Base-by-base conservation (phyloP, 2,888 invertebrate genomes). In the Heliconius sara region DNA sequence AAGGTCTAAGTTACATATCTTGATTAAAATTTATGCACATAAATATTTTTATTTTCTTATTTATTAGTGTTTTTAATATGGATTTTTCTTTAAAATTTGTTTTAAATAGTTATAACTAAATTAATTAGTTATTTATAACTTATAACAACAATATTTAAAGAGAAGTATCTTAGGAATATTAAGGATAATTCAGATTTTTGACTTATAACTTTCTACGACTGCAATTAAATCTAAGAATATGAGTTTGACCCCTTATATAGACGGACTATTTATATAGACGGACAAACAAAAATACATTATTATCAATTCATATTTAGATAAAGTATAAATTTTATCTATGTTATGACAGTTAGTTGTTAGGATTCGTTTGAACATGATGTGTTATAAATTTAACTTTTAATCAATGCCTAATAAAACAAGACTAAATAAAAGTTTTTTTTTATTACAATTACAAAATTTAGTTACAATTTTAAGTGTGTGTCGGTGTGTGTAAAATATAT, bases 301-400 rank as follows among this genome's bases (percentile, higher is more conserved):
- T 27, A 77, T 72, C 34, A 34, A 70, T 77, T 65, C 22, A 71
- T 47, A 43, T 43, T 25, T 43, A 79, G 80, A 80, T 80, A 78
- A 80, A 47, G 65, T 30, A 47, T 72, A 60, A n/a, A 73, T 68
- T 60, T 22, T 52, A 60, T 60, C n/a, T 25, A 70, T 73, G 13
- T 73, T 73, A 34, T 60, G 72, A 78, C 76, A 60, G 76, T 82
- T 79, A 76, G 82, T 77, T 77, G 63, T 77, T 80, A 77, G 80
- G 67, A 79, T 43, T 77, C 77, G 75, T 72, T 79, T 76, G 72
- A 66, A 60, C 57, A 74, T 75, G 70, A 79, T 79, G 79, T 81
- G 77, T 79, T 77, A 57, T 43, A 39, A 22, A 39, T 13, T 67
- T 16, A 19, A 25, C 25, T 3, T n/a, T 30, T 74, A 52, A 70